A percentile compares a stretch with the other conserved stretches of the same genome.
These are phyloP conservation scores for Seriola rivoliana DNA, from an alignment of 2,113 vertebrate species.

Conservation along the genomic window DNA sequence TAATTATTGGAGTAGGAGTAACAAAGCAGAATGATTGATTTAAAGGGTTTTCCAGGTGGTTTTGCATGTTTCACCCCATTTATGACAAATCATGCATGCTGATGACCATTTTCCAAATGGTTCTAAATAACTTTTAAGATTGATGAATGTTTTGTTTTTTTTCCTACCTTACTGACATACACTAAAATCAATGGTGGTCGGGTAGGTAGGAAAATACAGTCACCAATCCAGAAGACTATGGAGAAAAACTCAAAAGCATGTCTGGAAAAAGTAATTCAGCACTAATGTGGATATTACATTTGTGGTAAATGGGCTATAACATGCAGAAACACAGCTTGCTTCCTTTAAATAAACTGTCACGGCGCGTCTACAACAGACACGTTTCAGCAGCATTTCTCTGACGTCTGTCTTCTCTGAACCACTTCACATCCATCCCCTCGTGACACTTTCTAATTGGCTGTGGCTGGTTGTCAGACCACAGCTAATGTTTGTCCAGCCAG, in stretches of 20 bases:
- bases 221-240: background rate
- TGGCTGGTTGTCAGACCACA: background rate
- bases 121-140: slow-evolving; percentile 30
- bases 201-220: background rate
- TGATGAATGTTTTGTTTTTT: slow-evolving; percentile 8
- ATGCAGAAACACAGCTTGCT: slow-evolving; percentile 8
- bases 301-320: slow-evolving; percentile 2
- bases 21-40: slow-evolving; percentile 47
- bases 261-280: background rate
- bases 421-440: slow-evolving; percentile 1
- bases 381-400: slow-evolving; percentile 33
- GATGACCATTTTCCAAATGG: slow-evolving; percentile 31
- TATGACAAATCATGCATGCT: slow-evolving; percentile 32
- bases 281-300: background rate
- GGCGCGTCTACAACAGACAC: background rate
- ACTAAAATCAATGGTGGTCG: slow-evolving; percentile 10
- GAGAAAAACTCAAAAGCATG: background rate
- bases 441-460: slow-evolving; percentile 39
- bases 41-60: slow-evolving; percentile 16
- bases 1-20: slow-evolving; percentile 23
- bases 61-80: slow-evolving; percentile 35
- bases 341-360: slow-evolving; percentile 30
- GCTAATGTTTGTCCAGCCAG: slow-evolving; percentile 34
- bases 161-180: background rate
- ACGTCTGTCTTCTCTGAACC: slow-evolving; percentile 21